A percentile compares a stretch with the other conserved stretches of the same genome.
These are phyloP conservation scores for Budorcas taxicolor DNA, from an alignment of 2,113 vertebrate species.

Conservation along the genomic window DNA sequence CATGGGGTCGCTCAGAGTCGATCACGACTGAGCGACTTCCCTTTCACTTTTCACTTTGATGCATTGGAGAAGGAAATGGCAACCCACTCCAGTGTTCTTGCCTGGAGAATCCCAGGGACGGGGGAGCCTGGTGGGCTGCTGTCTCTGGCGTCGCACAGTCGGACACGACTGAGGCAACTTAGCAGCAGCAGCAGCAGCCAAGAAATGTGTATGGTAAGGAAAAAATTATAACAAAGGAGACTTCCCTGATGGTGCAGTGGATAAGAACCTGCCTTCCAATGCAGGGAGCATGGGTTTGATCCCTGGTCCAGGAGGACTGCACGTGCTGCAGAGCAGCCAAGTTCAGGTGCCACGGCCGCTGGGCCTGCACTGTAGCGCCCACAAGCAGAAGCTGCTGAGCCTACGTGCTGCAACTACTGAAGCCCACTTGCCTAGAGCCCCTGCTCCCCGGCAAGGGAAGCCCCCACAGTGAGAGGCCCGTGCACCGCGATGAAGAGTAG, in stretches of 20 bases:
- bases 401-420: fast-evolving
- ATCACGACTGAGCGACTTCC: too few relatives aligned
- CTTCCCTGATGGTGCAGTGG: neutral
- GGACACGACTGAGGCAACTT: too few relatives aligned
- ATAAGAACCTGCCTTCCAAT: neutral
- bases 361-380: neutral
- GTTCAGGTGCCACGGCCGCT: neutral
- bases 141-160: too few relatives aligned
- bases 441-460: neutral
- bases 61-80: too few relatives aligned
- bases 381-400: neutral
- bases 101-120: too few relatives aligned
- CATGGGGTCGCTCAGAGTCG: too few relatives aligned
- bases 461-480: neutral
- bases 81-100: too few relatives aligned
- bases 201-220: neutral
- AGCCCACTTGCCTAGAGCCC: neutral
- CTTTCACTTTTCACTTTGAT: too few relatives aligned
- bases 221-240: neutral
- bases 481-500: fast-evolving
- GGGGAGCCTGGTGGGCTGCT: too few relatives aligned
- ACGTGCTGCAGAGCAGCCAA: neutral
- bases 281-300: neutral
- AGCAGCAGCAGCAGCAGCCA: too few relatives aligned
- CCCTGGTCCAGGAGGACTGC: neutral